Evolutionary conservation across 2,797 vertebrate species (phyloP).

Genomic region (Halcyon leucocephala): DNA sequence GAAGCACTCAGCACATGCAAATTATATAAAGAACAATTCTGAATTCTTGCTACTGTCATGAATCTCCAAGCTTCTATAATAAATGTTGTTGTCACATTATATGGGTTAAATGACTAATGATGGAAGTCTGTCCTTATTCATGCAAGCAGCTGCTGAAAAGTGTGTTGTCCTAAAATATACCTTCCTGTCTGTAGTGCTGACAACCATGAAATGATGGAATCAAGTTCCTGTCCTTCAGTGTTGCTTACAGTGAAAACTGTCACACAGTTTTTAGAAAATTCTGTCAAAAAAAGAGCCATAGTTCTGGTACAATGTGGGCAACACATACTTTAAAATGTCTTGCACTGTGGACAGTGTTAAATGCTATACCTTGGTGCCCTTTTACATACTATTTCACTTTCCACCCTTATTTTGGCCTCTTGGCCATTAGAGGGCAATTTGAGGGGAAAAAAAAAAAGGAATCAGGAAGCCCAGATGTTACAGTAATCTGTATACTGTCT

Average conservation of each 20-base stretch:
- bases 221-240: conserved; percentile 74
- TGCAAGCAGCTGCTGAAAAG: conserved; percentile 72
- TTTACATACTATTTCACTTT: conserved; percentile 16
- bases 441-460: neutral
- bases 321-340: neutral
- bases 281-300: conserved; percentile 52
- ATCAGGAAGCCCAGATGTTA: conserved; percentile 46
- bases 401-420: neutral
- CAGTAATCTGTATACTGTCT: conserved; percentile 46
- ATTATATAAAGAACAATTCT: conserved; percentile 33
- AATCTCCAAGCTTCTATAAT: conserved; percentile 44
- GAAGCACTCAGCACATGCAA: conserved; percentile 33
- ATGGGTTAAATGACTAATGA: conserved; percentile 71
- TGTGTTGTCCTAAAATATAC: conserved; percentile 82
- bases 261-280: conserved; percentile 65
- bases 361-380: neutral
- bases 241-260: conserved; percentile 72
- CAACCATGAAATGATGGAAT: conserved; percentile 78
- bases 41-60: conserved; percentile 51
- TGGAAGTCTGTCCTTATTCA: conserved; percentile 68
- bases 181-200: conserved; percentile 75
- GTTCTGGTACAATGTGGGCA: conserved; percentile 29
- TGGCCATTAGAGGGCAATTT: neutral
- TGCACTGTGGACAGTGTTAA: conserved; percentile 6
- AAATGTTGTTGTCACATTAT: conserved; percentile 72